Base-by-base conservation (phyloP, 2,113 vertebrate genomes). In the Leucosticte australis region DNA sequence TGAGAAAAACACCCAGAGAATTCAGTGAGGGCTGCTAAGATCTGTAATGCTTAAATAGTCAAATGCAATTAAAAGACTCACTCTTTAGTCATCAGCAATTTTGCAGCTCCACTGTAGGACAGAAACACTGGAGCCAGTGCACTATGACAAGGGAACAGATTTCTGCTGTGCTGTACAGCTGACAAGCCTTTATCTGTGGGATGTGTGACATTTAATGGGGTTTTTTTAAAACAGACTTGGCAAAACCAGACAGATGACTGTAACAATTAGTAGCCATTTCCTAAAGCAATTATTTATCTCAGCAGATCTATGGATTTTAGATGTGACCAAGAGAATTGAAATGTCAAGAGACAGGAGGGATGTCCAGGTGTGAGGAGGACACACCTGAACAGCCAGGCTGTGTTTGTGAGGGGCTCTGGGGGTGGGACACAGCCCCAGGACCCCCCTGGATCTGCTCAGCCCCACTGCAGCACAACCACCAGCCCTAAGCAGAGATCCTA, bases 11-110 rank as follows among this genome's bases (percentile, higher is more conserved):
- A 89, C 70, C 67, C 84, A 59, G 59, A 90, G 74, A 82, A 95
- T 92, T 96, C 28, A 20, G 70, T 16, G 63, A 94, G 78, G 69
- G 82, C 95, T 86, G 88, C 64, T 87, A 47, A 68, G 83, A 97
- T 92, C 57, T 83, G 74, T 88, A 96, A 95, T 35, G 60, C 78
- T 91, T 70, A 75, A 96, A 84, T 13, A 93, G 69, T 83, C 88
- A 92, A 68, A 94, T 56, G 71, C 92, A 95, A 94, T 96, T 95
- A 96, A 93, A 94, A 87, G 62, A 92, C 60, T 95, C 83, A 96
- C 80, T 93, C 93, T 82, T 95, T 64, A 96, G 87, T 94, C 60
- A 85, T 89, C 89, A 92, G 89, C 57, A 91, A 53, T 86, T 92
- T 65, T 90, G 87, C 85, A 63, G 59, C 42, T 88, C 92, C 78